Base-by-base conservation (phyloP, 2,113 vertebrate species). In the Eulemur rufifrons region DNA sequence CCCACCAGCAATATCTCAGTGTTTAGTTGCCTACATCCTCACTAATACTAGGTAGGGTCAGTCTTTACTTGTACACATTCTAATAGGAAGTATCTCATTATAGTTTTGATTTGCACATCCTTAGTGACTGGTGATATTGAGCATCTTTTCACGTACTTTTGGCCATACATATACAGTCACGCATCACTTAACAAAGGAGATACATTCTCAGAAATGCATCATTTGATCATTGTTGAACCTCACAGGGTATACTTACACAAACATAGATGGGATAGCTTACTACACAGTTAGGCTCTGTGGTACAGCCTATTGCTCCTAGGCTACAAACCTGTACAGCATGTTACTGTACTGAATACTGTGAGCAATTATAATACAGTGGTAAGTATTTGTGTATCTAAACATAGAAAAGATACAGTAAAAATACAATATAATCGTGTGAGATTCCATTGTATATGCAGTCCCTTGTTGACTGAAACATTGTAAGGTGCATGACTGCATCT, bases 1-100 rank as follows among this genome's bases (percentile, higher is more conserved):
- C 82, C 71, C 34, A 45, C 61, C 23, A 34, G 32, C 13, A 3
- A 0, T 0, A 0, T 5, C 0, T 0, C 14, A 17, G 39, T 37
- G n/a, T 29, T 50, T 1, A 0, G 8, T 1, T 52, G 59, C 7
- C 32, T 45, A 1, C n/a, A 23, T 3, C 11, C 83, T 52, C 64
- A 0, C 5, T 39, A 2, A 4, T 2, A 10, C 13, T 25, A 37
- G 81, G 50, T 2, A 9, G 0, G 76, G 66, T 6, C 32, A 32
- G 37, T 32, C 34, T 11, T 37, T 27, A 13, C 13, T 27, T n/a
- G 32, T 4, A 8, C 12, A 25, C 20, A 0, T 3, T 39, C 39
- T 10, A 6, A 0, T 4, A 12, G 83, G 15, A 69, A 76, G 23
- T 32, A 45, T 8, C 20, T 39, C 13, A 0, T 4, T 25, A 6